phyloP scores from a whole-genome alignment of 2,797 vertebrate genomes.

The Bufotes viridis region DNA sequence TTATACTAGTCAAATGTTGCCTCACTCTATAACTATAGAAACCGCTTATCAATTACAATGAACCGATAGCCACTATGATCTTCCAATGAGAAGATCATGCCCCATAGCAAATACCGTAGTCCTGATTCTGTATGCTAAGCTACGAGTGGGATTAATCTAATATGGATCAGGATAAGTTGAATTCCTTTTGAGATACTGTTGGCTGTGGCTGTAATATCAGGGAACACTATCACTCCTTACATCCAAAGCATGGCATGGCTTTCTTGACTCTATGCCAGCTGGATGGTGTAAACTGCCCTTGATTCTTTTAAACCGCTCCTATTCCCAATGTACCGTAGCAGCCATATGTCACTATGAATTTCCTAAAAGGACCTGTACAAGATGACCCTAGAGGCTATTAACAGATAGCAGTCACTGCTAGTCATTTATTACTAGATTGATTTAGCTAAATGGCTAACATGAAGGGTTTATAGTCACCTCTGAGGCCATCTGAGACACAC shows the following conservation, averaged over 20 bases:
- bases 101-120: background rate
- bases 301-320: slow-evolving; percentile 30
- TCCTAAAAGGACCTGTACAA: slow-evolving; percentile 27
- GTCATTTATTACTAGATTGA: slow-evolving; percentile 40
- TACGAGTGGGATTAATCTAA: slow-evolving; percentile 11
- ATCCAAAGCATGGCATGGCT: background rate
- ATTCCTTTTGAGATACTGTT: background rate
- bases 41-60: background rate
- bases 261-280: slow-evolving; percentile 17
- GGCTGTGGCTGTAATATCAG: slow-evolving; percentile 18
- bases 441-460: slow-evolving; percentile 1
- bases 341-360: slow-evolving; percentile 48
- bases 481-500: background rate
- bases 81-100: background rate
- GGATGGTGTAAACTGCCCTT: slow-evolving; percentile 45
- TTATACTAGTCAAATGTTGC: background rate
- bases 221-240: slow-evolving; percentile 13
- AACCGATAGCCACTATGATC: background rate
- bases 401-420: slow-evolving; percentile 21
- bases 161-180: background rate
- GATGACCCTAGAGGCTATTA: slow-evolving; percentile 25
- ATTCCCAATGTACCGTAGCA: slow-evolving; percentile 10
- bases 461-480: slow-evolving; percentile 13
- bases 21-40: background rate
- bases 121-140: background rate